phyloP scores from a whole-genome alignment of 1,140 invertebrate genomes.

The Conus ventricosus region DNA sequence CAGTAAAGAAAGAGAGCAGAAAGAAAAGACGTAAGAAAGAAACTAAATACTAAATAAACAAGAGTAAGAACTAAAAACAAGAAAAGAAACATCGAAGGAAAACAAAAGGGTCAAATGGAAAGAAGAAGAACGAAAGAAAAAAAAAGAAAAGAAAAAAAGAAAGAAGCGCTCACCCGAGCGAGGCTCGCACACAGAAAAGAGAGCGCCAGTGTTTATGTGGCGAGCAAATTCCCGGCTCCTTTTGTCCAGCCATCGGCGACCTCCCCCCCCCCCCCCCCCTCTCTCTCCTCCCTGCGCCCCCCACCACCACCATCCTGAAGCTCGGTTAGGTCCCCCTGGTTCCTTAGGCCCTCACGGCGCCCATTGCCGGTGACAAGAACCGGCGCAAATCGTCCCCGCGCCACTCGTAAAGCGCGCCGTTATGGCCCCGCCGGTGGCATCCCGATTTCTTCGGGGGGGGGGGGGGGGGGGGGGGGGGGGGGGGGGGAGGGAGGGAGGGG shows the following conservation, averaged over 20 bases:
- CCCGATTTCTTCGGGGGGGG: neutral
- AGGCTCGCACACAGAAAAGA: too few relatives aligned
- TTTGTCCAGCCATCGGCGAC: neutral
- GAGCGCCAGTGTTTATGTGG: constrained; percentile 19
- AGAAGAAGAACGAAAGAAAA: too few relatives aligned
- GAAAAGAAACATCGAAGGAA: too few relatives aligned
- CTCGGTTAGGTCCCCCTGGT: constrained; percentile 15
- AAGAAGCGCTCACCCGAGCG: too few relatives aligned
- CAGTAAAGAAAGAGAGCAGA: too few relatives aligned
- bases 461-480: constrained; percentile 9
- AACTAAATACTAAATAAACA: too few relatives aligned
- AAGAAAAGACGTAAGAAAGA: too few relatives aligned
- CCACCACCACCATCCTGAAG: too few relatives aligned
- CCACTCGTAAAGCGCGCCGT: constrained; percentile 6
- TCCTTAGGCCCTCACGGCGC: neutral
- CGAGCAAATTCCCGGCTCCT: constrained; percentile 15
- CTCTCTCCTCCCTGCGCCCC: too few relatives aligned
- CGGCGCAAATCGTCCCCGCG: constrained; percentile 12
- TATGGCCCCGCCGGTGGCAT: constrained; percentile 21
- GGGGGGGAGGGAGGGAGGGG: constrained; percentile 18
- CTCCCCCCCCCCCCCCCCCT: neutral
- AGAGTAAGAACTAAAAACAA: too few relatives aligned
- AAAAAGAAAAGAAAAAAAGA: too few relatives aligned
- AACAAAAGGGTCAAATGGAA: too few relatives aligned
- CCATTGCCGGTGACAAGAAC: constrained; percentile 9